Conservation (phyloP, 2,888 invertebrate genomes). For the Hirtodrosophila alboralis region DNA sequence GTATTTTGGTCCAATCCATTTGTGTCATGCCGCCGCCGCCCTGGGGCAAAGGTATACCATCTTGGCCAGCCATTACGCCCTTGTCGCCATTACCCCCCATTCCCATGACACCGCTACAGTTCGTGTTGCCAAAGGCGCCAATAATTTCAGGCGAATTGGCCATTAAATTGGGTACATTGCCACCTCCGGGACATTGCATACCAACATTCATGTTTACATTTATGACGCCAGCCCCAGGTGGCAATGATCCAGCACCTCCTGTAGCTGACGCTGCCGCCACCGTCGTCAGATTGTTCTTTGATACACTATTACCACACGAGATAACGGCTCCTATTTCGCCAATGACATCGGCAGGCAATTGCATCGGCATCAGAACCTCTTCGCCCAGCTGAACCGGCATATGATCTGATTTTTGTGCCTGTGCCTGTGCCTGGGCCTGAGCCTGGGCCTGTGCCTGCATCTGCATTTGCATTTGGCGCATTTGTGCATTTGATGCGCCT, state of each 20-base stretch:
- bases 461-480: constrained; percentile 60
- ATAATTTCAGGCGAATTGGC: constrained; percentile 63
- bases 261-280: background rate
- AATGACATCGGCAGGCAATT: constrained; percentile 60
- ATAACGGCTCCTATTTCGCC: constrained; percentile 52
- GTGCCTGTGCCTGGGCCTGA: constrained; percentile 28
- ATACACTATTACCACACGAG: constrained; percentile 46
- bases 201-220: constrained; percentile 46
- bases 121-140: constrained; percentile 46
- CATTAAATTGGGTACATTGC: constrained; percentile 44
- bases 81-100: constrained; percentile 39
- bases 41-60: constrained; percentile 46
- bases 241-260: background rate
- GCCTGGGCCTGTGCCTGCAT: no score
- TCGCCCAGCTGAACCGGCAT: constrained; percentile 74
- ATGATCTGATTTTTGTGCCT: constrained; percentile 51
- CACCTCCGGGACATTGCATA: constrained; percentile 32
- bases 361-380: constrained; percentile 57
- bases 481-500: constrained; percentile 45
- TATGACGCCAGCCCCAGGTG: constrained; percentile 5
- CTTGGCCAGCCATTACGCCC: constrained; percentile 48
- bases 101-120: constrained; percentile 38
- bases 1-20: constrained; percentile 96
- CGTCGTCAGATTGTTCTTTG: constrained; percentile 46
- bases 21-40: constrained; percentile 85